These are phyloP conservation scores for Orientallactaga sibirica DNA, from an alignment of 2,797 vertebrate species.

Conservation along the genomic window DNA sequence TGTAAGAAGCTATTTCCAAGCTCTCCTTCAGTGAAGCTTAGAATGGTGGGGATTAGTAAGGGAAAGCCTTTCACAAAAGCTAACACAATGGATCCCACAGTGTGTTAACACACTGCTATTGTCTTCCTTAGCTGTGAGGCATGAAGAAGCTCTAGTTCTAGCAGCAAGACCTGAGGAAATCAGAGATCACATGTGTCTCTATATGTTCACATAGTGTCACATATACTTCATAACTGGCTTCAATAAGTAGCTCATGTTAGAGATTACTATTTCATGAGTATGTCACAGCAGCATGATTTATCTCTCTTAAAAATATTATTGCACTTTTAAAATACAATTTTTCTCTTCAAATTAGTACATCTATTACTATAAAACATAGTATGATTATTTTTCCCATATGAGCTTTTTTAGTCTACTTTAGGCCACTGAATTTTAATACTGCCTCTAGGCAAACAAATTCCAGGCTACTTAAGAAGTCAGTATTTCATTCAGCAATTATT, in stretches of 20 bases:
- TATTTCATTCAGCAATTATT: constrained; percentile 38
- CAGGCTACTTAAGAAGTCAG: neutral
- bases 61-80: neutral
- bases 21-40: neutral
- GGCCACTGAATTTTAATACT: neutral
- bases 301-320: constrained; percentile 27
- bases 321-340: neutral
- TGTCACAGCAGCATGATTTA: neutral
- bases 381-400: neutral
- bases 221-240: constrained; percentile 26
- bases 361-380: neutral
- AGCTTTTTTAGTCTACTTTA: neutral
- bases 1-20: neutral
- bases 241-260: neutral
- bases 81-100: neutral
- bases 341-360: neutral
- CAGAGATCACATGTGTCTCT: neutral
- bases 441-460: neutral
- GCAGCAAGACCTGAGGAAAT: constrained; percentile 26
- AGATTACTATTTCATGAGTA: neutral
- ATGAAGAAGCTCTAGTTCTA: neutral
- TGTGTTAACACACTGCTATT: neutral
- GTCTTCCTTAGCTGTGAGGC: neutral
- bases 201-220: neutral
- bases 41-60: neutral